Evolutionary conservation across 2,113 vertebrate genomes (phyloP).

Genomic region (Oryzias woworae): DNA sequence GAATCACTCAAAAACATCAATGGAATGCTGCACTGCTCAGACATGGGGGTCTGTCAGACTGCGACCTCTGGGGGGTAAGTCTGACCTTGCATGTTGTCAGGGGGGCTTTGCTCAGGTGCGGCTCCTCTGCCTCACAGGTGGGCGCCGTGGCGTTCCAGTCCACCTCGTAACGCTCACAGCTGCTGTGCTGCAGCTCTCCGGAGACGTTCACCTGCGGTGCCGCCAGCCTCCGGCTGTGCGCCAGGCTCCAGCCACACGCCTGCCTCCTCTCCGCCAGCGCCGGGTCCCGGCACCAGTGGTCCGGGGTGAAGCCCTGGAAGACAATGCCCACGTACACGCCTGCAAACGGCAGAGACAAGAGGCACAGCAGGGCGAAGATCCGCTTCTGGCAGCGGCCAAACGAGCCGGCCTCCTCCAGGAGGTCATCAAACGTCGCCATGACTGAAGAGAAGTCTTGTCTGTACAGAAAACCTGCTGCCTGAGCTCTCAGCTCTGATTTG

Average conservation of each 20-base stretch:
- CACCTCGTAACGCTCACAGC: constrained; percentile 76
- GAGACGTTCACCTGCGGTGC: constrained; percentile 50
- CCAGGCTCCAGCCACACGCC: constrained; percentile 80
- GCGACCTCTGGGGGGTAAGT: neutral
- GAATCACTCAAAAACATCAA: too few relatives aligned
- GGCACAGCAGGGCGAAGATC: constrained; percentile 83
- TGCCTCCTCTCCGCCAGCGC: constrained; percentile 70
- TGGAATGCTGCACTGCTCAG: too few relatives aligned
- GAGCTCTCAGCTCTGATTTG: too few relatives aligned
- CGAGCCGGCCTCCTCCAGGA: constrained; percentile 85
- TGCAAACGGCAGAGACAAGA: constrained; percentile 86
- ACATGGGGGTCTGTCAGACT: too few relatives aligned
- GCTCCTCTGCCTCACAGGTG: constrained; percentile 60
- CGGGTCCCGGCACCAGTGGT: constrained; percentile 85
- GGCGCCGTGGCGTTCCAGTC: constrained; percentile 75
- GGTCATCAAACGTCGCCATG: constrained; percentile 90
- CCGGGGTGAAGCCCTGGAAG: constrained; percentile 87
- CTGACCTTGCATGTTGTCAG: constrained; percentile 42
- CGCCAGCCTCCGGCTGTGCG: constrained; percentile 73
- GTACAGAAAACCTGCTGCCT: neutral
- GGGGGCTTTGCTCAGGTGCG: constrained; percentile 55
- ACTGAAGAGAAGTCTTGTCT: neutral
- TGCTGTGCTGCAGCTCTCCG: constrained; percentile 38
- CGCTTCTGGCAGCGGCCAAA: constrained; percentile 91
- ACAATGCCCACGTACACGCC: constrained; percentile 90